Base-by-base conservation (phyloP, 2,113 vertebrate species). In the Cathartes aura region DNA sequence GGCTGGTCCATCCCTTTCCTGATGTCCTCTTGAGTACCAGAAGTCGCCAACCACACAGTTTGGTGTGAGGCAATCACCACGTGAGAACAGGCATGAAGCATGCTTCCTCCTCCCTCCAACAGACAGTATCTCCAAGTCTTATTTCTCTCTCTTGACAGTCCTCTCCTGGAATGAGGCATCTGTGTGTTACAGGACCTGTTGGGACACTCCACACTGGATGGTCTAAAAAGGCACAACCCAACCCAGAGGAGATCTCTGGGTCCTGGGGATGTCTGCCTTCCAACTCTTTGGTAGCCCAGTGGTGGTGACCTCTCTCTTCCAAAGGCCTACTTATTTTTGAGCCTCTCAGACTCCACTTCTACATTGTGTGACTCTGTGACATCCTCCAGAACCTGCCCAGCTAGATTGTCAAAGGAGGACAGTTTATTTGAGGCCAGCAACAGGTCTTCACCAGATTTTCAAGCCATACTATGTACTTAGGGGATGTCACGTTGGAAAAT, bases 11-110 rank as follows among this genome's bases (percentile, higher is more conserved):
- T 87, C 47, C 7, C 20, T 70, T 75, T 71, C 14, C 56, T 47
- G 15, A 55, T 42, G 20, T 60, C 27, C n/a, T 53, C 5, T 34
- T 17, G 15, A 11, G 21, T 56, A 73, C 14, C 0, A 0, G 45
- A 86, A 82, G 21, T n/a, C 0, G 0, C 12, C 24, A 48, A 1
- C 26, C 30, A 36, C 17, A 13, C 7, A 42, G 34, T 38, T 5
- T 53, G 34, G 26, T 48, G 26, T 64, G 18, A 75, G 38, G 62
- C 1, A 3, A 52, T 40, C 34, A 47, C 21, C 43, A 26, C 1
- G 0, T 53, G n/a, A 76, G 76, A 90, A 66, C 0, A 3, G 32
- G 19, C 23, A 38, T 1, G 2, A 47, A 55, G 27, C 30, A 36
- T 0, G 2, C 18, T 81, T 70, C 50, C 15, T 62, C 15, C 8